Evolutionary conservation across 2,888 invertebrate genomes (phyloP).

Genomic region (Caenorhabditis macrosperma): DNA sequence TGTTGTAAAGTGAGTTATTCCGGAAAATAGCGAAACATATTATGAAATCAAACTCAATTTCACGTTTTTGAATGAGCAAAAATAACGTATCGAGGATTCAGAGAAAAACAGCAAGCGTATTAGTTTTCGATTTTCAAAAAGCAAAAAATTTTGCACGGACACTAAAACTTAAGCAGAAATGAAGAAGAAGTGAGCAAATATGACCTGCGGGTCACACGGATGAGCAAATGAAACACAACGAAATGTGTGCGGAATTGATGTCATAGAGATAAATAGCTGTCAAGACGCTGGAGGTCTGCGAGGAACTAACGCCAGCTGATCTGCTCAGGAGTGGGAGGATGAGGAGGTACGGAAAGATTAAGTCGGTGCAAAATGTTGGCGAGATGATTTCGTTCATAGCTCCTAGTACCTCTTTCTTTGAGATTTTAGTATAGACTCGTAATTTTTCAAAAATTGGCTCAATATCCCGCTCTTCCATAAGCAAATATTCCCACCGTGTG

Average conservation of each 20-base stretch:
- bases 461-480: background rate
- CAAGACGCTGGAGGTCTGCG: slow-evolving; percentile 28
- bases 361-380: background rate
- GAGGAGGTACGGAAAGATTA: background rate
- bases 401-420: background rate
- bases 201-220: slow-evolving; percentile 32
- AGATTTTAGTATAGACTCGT: too few species aligned
- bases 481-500: background rate
- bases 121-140: background rate
- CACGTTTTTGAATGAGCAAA: too few species aligned
- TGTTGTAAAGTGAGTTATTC: too few species aligned
- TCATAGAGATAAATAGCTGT: slow-evolving; percentile 33
- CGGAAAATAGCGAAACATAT: too few species aligned
- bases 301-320: slow-evolving; percentile 38
- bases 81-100: background rate
- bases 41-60: too few species aligned
- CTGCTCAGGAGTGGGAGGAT: slow-evolving; percentile 22
- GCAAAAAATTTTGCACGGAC: slow-evolving; percentile 16
- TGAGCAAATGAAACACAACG: slow-evolving; percentile 45
- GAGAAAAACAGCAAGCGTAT: background rate
- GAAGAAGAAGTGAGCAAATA: slow-evolving; percentile 39
- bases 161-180: slow-evolving; percentile 8
- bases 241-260: slow-evolving; percentile 29
- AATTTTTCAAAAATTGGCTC: background rate
- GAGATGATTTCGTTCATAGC: background rate